phyloP scores from a whole-genome alignment of 2,888 invertebrate genomes.

The Malacosoma neustria region DNA sequence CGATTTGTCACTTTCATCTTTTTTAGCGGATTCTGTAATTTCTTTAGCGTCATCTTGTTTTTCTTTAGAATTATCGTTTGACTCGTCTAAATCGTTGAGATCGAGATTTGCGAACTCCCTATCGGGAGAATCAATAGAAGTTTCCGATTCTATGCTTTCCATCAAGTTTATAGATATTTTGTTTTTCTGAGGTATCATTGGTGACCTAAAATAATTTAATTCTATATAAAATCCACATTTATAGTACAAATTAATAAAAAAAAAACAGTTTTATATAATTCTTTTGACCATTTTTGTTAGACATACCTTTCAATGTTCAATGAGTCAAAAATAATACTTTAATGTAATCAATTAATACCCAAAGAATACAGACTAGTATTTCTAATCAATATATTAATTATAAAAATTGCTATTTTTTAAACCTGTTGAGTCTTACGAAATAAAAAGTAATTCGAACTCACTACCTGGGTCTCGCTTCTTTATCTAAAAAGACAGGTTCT shows the following conservation, averaged over 20 bases:
- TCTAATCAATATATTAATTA: too few species aligned
- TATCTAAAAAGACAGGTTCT: slow-evolving; percentile 37
- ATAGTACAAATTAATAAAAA: too few species aligned
- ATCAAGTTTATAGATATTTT: slow-evolving; percentile 70
- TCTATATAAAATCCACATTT: too few species aligned
- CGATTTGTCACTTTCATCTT: slow-evolving; percentile 38
- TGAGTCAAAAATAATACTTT: too few species aligned
- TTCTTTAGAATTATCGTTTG: slow-evolving; percentile 36
- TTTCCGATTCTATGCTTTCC: slow-evolving; percentile 71
- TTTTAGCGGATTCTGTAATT: slow-evolving; percentile 29
- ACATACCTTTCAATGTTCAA: too few species aligned
- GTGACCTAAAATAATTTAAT: slow-evolving; percentile 48
- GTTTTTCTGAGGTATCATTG: slow-evolving; percentile 63
- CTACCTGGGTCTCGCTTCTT: slow-evolving; percentile 52
- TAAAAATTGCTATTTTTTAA: too few species aligned
- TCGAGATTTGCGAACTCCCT: slow-evolving; percentile 61
- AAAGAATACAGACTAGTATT: too few species aligned
- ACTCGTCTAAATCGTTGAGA: slow-evolving; percentile 55
- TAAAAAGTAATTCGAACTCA: too few species aligned
- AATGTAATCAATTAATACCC: too few species aligned
- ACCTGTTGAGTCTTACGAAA: too few species aligned
- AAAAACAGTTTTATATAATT: too few species aligned
- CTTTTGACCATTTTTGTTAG: too few species aligned
- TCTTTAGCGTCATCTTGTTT: slow-evolving; percentile 34
- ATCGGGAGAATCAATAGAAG: slow-evolving; percentile 66